Base-by-base conservation (phyloP, 2,113 vertebrate genomes). In the Xiphorhynchus elegans region DNA sequence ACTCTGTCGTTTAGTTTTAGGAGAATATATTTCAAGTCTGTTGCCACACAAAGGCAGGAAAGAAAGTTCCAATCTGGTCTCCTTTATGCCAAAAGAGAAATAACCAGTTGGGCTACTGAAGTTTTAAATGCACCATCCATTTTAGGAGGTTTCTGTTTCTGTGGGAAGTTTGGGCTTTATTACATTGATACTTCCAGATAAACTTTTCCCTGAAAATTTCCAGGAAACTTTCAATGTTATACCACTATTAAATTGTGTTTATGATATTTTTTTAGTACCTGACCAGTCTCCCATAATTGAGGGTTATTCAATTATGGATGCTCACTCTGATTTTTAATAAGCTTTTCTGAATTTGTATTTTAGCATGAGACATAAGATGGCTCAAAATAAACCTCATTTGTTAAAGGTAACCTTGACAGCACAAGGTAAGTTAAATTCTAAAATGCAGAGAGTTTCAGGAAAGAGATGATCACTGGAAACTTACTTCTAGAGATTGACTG, bases 341-440 rank as follows among this genome's bases (percentile, higher is more conserved):
- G 33, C 26, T 25, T 85, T 72, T 84, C 40, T 79, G 56, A 64
- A 91, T 83, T 78, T 44, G 14, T 53, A 10, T 89, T 62, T 94
- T n/a, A 66, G 6, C 3, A 0, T 31, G n/a, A 84, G 60, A 58
- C 3, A 26, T 40, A 20, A 1, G 25, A 58, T 31, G 23, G 8
- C 46, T 89, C 74, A 58, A 67, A 64, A 68, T 47, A 42, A 80
- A 14, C 46, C 31, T 89, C 23, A 12, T 70, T 79, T 80, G 56
- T 90, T 91, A 47, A 76, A 77, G 50, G 20, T 40, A 62, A 58
- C 11, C 23, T 62, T 76, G 62, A 28, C 23, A 89, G 75, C 24
- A 42, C 26, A 55, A 90, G 26, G 8, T 39, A 31, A 5, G 17
- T 44, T 91, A 50, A 76, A 69, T 40, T 58, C 39, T 25, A 50